phyloP scores from a whole-genome alignment of 2,113 vertebrate species.

The Bucco capensis region DNA sequence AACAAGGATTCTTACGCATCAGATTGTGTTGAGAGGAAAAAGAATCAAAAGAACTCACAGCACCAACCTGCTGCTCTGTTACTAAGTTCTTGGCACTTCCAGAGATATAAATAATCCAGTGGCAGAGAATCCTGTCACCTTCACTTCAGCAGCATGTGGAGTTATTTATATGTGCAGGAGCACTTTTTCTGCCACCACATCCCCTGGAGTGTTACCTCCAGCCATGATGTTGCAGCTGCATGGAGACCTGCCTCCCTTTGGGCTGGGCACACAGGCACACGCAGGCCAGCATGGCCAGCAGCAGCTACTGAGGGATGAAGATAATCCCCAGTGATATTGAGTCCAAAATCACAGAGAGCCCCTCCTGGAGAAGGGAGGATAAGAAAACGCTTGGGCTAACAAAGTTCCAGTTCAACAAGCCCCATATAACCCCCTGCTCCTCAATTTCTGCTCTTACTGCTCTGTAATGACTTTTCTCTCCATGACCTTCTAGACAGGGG shows the following conservation, averaged over 20 bases:
- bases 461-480: neutral
- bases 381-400: neutral
- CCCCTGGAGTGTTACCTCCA: fast-evolving
- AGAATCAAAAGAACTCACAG: neutral
- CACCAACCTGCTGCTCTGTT: neutral
- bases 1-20: neutral
- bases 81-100: neutral
- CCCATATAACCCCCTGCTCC: fast-evolving
- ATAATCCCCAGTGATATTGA: fast-evolving
- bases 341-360: fast-evolving
- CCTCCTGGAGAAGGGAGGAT: neutral
- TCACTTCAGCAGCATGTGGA: neutral
- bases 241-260: fast-evolving
- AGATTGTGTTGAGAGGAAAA: neutral
- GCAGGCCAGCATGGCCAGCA: fast-evolving
- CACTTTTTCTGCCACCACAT: neutral
- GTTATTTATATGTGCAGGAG: neutral
- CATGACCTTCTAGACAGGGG: neutral
- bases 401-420: neutral
- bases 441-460: fast-evolving
- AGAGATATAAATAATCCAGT: neutral
- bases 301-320: neutral
- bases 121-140: neutral
- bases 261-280: neutral
- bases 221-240: fast-evolving